phyloP scores from a whole-genome alignment of 2,888 invertebrate genomes.

The Melinaea menophilus region DNA sequence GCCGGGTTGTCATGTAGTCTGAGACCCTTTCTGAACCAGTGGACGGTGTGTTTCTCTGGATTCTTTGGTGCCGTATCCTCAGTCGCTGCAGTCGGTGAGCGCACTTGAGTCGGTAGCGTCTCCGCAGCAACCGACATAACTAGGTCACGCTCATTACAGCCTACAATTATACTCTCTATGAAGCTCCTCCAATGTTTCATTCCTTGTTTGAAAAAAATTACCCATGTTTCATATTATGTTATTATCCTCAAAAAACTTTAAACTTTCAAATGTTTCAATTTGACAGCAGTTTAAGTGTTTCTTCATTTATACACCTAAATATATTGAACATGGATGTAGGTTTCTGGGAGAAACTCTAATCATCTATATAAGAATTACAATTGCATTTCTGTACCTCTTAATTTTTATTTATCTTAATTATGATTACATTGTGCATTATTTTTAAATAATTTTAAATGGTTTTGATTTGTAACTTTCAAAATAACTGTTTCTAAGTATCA shows the following conservation, averaged over 20 bases:
- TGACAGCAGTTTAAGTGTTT: too few relatives aligned
- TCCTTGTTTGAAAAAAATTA: constrained; percentile 10
- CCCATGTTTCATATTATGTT: background rate
- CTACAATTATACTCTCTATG: constrained; percentile 28
- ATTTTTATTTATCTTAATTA: too few relatives aligned
- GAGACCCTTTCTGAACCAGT: constrained; percentile 94
- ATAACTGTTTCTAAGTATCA: too few relatives aligned
- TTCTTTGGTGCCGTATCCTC: constrained; percentile 16
- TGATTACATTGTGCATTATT: too few relatives aligned
- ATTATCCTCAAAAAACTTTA: background rate
- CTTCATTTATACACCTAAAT: too few relatives aligned
- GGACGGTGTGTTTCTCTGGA: constrained; percentile 82
- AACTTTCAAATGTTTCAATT: too few relatives aligned
- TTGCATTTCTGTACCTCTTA: too few relatives aligned
- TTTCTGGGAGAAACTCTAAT: too few relatives aligned
- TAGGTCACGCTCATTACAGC: constrained; percentile 51
- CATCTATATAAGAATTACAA: too few relatives aligned
- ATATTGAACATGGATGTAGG: too few relatives aligned
- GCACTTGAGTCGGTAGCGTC: constrained; percentile 42
- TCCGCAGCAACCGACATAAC: constrained; percentile 56
- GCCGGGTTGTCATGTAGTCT: constrained; percentile 93
- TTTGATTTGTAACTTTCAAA: too few relatives aligned
- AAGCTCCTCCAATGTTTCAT: constrained; percentile 11
- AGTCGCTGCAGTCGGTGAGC: constrained; percentile 9
- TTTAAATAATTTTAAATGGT: too few relatives aligned